These are phyloP conservation scores for Glyphotaelius pellucidus DNA, from an alignment of 2,888 invertebrate genomes.

Conservation along the genomic window DNA sequence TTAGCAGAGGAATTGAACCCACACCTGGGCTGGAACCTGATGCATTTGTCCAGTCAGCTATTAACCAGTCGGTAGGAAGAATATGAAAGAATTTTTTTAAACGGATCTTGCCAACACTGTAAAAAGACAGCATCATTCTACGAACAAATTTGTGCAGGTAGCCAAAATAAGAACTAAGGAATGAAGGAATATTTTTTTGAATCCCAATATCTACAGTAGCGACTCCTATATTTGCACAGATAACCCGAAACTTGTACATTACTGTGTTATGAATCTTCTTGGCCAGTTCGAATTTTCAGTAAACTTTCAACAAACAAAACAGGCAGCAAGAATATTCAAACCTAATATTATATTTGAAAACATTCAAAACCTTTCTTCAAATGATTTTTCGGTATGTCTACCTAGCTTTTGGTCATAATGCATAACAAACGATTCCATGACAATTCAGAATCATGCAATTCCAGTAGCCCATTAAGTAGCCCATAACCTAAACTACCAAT, in stretches of 20 bases:
- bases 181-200: neutral
- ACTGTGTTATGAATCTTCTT: too few species aligned
- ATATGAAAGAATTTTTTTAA: neutral
- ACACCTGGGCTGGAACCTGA: too few species aligned
- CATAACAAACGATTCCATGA: too few species aligned
- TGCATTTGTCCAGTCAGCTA: too few species aligned
- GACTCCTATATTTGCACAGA: too few species aligned
- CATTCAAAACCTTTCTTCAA: neutral
- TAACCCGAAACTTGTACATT: too few species aligned
- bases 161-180: neutral
- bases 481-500: too few species aligned
- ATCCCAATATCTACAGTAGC: too few species aligned
- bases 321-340: neutral
- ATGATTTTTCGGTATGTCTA: neutral
- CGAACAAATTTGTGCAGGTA: neutral
- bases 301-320: neutral
- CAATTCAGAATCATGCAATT: too few species aligned
- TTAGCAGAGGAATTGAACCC: too few species aligned
- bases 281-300: neutral
- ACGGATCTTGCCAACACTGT: neutral
- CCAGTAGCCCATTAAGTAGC: too few species aligned
- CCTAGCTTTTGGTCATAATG: neutral
- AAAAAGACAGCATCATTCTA: neutral
- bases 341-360: neutral
- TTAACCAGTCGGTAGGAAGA: too few species aligned